Evolutionary conservation across 1,140 invertebrate species (phyloP).

Genomic region (Drosophila lacteicornis): DNA sequence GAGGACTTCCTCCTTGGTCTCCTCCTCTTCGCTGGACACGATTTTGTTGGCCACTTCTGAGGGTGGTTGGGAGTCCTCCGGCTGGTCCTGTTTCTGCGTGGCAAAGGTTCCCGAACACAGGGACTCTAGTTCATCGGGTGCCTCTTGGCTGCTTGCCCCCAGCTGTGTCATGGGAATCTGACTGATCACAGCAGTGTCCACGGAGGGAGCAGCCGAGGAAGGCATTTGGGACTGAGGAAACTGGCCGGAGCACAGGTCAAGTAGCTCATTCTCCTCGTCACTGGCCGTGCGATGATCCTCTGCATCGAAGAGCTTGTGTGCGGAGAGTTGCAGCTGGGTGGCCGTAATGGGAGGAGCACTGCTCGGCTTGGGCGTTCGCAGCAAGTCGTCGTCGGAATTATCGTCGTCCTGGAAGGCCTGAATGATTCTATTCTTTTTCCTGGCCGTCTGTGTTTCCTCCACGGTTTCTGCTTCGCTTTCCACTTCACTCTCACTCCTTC

Average conservation of each 20-base stretch:
- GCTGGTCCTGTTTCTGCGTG: conserved; percentile 15
- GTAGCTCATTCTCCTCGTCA: conserved; percentile 86
- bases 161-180: conserved; percentile 76
- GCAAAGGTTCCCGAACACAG: conserved; percentile 69
- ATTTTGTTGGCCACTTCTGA: conserved; percentile 52
- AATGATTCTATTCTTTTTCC: conserved; percentile 74
- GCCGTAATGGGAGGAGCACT: conserved; percentile 54
- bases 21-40: conserved; percentile 85
- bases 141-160: conserved; percentile 24
- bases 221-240: conserved; percentile 74
- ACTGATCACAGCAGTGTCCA: conserved; percentile 57
- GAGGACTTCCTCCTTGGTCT: conserved; percentile 47
- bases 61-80: conserved; percentile 1
- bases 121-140: conserved; percentile 57
- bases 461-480: conserved; percentile 33
- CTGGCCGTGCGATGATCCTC: conserved; percentile 70
- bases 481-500: conserved; percentile 41
- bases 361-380: conserved; percentile 77
- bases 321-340: conserved; percentile 52
- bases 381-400: conserved; percentile 76
- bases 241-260: conserved; percentile 86
- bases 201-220: conserved; percentile 33
- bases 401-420: conserved; percentile 75
- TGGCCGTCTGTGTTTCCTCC: conserved; percentile 4
- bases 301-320: conserved; percentile 69